phyloP scores from a whole-genome alignment of 2,797 vertebrate species.

The Tarsius wallacei region DNA sequence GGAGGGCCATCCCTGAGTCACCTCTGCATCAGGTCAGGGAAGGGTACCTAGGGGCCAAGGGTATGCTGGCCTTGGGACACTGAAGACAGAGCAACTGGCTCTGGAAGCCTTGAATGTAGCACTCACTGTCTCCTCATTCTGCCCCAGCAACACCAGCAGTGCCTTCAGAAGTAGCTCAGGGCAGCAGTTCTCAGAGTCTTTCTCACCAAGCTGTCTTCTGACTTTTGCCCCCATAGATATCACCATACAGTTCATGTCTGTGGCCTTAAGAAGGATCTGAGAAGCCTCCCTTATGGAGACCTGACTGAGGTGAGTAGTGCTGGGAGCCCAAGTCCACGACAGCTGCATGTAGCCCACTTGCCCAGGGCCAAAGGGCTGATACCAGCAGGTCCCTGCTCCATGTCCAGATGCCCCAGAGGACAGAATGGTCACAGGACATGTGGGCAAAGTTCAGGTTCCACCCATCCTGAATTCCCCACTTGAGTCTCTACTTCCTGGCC shows the following conservation, averaged over 20 bases:
- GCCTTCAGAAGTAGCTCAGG: too few relatives aligned
- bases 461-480: background rate
- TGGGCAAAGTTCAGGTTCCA: background rate
- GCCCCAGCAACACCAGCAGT: rapidly evolving
- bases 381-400: background rate
- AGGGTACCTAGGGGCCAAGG: too few relatives aligned
- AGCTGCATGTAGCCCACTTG: rapidly evolving
- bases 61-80: background rate
- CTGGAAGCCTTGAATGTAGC: background rate
- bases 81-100: background rate
- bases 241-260: constrained; percentile 89
- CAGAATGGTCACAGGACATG: background rate
- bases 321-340: background rate
- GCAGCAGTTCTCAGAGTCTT: rapidly evolving
- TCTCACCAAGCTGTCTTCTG: background rate
- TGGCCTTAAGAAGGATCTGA: constrained; percentile 90
- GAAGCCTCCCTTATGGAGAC: constrained; percentile 92
- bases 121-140: rapidly evolving
- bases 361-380: background rate
- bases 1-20: background rate
- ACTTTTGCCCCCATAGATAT: constrained; percentile 88
- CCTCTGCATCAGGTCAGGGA: background rate
- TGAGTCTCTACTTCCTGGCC: background rate
- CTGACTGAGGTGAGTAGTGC: constrained; percentile 92
- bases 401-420: too few relatives aligned